Evolutionary conservation across 2,113 vertebrate genomes (phyloP).

Genomic region (Protobothrops mucrosquamatus): DNA sequence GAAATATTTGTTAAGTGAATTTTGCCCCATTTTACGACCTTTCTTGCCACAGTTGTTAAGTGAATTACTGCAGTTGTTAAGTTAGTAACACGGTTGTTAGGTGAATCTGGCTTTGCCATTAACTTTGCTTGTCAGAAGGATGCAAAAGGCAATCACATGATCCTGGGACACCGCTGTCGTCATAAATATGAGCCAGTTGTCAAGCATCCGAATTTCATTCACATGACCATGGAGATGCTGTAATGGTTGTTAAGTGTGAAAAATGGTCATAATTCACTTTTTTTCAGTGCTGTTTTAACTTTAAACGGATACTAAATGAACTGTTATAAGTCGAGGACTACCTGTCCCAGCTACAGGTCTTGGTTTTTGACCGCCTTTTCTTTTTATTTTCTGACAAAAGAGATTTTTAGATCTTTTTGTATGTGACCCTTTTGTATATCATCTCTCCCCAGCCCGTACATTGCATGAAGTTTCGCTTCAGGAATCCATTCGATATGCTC

Average conservation of each 20-base stretch:
- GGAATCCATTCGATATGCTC: slow-evolving; percentile 93
- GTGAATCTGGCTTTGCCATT: not conserved
- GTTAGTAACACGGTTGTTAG: not conserved
- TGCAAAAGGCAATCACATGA: not conserved
- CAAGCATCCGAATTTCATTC: not conserved
- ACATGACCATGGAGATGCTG: not conserved
- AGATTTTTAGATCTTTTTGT: not conserved
- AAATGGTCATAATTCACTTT: not conserved
- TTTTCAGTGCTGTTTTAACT: not conserved
- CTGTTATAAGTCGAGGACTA: not conserved
- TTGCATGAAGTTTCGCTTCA: slow-evolving; percentile 91
- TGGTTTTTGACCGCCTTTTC: not conserved
- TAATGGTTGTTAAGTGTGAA: not conserved
- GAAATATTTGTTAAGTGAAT: not conserved
- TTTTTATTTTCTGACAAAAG: not conserved
- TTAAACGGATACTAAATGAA: not conserved
- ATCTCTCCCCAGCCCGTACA: slow-evolving; percentile 72
- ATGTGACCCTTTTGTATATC: not conserved
- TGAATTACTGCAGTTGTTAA: not conserved
- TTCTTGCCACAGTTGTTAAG: not conserved
- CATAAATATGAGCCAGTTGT: not conserved
- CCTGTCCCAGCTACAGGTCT: not conserved
- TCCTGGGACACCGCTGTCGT: not conserved
- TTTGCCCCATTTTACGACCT: not conserved
- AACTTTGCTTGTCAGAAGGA: not conserved